Conservation (phyloP, 2,797 vertebrate species). For the Australoheros facetus region DNA sequence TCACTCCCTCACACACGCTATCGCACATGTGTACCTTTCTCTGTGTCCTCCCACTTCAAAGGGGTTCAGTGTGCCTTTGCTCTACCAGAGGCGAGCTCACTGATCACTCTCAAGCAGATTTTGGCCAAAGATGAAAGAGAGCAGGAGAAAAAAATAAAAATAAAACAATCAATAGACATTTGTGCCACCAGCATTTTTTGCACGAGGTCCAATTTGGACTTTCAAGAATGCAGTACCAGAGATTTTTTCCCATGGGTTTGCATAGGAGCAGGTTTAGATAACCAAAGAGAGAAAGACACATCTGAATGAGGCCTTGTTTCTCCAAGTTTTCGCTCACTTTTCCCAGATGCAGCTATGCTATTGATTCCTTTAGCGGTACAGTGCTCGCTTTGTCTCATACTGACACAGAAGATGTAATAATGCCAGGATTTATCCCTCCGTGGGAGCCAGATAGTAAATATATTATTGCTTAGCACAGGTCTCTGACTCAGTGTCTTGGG, state of each 20-base stretch:
- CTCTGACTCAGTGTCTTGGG: conserved; percentile 31
- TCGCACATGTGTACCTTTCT: conserved; percentile 41
- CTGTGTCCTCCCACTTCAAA: conserved; percentile 48
- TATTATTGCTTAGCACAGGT: conserved; percentile 40
- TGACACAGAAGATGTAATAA: conserved; percentile 48
- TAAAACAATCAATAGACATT: conserved; percentile 4
- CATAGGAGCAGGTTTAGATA: conserved; percentile 54
- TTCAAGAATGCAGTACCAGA: conserved; percentile 13
- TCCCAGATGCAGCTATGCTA: conserved; percentile 22
- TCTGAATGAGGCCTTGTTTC: conserved; percentile 70
- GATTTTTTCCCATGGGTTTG: conserved; percentile 38
- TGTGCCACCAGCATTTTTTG: conserved; percentile 14
- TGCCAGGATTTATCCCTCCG: conserved; percentile 40
- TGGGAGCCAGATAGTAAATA: conserved; percentile 54
- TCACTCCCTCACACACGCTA: conserved; percentile 4
- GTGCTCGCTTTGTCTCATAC: conserved; percentile 42
- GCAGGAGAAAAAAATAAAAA: neutral
- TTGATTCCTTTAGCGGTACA: conserved; percentile 34
- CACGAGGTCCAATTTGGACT: conserved; percentile 20
- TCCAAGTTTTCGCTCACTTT: conserved; percentile 23
- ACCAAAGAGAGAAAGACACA: conserved; percentile 16
- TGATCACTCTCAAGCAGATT: conserved; percentile 30
- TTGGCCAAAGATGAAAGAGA: conserved; percentile 45
- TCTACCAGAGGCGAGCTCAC: conserved; percentile 33
- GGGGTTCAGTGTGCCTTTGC: neutral